These are phyloP conservation scores for Volucella bombylans DNA, from an alignment of 2,888 invertebrate species.

Conservation along the genomic window DNA sequence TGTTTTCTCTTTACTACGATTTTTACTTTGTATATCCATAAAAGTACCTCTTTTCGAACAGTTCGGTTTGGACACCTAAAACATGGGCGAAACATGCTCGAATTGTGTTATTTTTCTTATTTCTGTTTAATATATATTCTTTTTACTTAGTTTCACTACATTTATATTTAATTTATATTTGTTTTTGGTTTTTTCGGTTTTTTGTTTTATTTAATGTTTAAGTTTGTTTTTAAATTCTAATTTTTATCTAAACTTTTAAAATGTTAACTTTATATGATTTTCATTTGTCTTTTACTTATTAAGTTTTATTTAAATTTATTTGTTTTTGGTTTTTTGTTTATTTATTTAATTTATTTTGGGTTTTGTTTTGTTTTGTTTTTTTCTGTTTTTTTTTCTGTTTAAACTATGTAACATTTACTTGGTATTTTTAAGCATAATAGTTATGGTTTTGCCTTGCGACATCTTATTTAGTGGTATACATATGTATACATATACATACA, in stretches of 20 bases:
- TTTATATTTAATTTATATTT: conserved; percentile 36
- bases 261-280: conserved; percentile 72
- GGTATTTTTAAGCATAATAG: conserved; percentile 62
- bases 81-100: conserved; percentile 36
- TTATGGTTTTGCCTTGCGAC: conserved; percentile 45
- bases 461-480: conserved; percentile 41
- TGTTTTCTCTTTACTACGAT: background rate
- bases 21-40: conserved; percentile 8
- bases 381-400: too few relatives aligned
- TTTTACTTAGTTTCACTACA: conserved; percentile 56
- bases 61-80: conserved; percentile 31
- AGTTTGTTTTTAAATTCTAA: conserved; percentile 58
- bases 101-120: conserved; percentile 32
- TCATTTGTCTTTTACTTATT: conserved; percentile 63
- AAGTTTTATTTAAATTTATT: conserved; percentile 49
- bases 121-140: conserved; percentile 27
- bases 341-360: too few relatives aligned
- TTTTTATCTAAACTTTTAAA: conserved; percentile 78
- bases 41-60: conserved; percentile 13
- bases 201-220: conserved; percentile 41
- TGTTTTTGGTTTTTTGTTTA: too few relatives aligned
- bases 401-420: conserved; percentile 63
- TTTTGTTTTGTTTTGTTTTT: too few relatives aligned
- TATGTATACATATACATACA: conserved; percentile 17
- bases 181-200: background rate